Evolutionary conservation across 2,888 invertebrate genomes (phyloP), one percentile per base, ranked within the genome.

Genomic region (Heliconius sara): DNA sequence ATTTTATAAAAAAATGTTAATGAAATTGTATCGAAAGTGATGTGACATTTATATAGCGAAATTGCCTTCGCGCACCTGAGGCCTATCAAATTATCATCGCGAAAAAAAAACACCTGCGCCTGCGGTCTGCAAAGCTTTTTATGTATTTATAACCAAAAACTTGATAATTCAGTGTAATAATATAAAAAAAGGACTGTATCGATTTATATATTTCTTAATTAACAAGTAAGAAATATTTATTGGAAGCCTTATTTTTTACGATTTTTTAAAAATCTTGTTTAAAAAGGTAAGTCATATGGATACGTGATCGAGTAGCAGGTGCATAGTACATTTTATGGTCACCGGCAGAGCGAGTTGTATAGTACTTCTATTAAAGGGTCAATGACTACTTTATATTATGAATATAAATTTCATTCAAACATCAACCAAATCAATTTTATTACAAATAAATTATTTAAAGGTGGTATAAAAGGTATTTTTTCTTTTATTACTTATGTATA

Each of bases 341-440:
- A 79, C 80, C 80, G 57, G 78, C 63, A 19, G 76, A 79, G 72
- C 68, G 52, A 76, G 77, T 63, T 66, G 70, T 70, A 77, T 79
- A 75, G 75, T 67, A 77, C 68, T 71, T 70, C 66, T 79, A 73
- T 79, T 71, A 66, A 78, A 79, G 77, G 77, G 81, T 77, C 74
- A 80, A 77, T 81, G 72, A 73, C 76, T 78, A 77, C 76, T 71
- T 65, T 65, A 27, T 72, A 22, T 30, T 74, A 57, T 73, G 25
- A 47, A 65, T 27, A 6, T 30, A 73, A 73, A 25, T 13, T 13
- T 63, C 10, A 13, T 68, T 67, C 47, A 57, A n/a, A 22, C 39
- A 68, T 60, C 13, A 27, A 60, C 52, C 52, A 25, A 68, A 66
- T 66, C 10, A n/a, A 16, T n/a, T 34, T 57, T 6, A 34, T 9